Evolutionary conservation across 2,888 invertebrate genomes (phyloP).

Genomic region (Melanargia galathea): DNA sequence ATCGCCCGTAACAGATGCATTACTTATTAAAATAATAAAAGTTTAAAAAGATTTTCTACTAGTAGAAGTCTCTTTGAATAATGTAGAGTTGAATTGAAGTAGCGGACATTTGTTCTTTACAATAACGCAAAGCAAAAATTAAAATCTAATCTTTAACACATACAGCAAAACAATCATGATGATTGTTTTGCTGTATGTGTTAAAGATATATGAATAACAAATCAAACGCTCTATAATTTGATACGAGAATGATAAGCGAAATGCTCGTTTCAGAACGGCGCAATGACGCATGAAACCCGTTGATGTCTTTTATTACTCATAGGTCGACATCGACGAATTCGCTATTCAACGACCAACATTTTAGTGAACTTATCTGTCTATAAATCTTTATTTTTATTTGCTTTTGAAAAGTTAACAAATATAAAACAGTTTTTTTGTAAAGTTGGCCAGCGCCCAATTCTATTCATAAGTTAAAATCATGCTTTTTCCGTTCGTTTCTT

Average conservation of each 20-base stretch:
- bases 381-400: conserved; percentile 24
- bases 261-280: conserved; percentile 37
- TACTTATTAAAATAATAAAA: too few relatives aligned
- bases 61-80: too few relatives aligned
- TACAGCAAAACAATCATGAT: conserved; percentile 27
- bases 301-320: conserved; percentile 40
- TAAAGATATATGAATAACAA: too few relatives aligned
- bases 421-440: conserved; percentile 19
- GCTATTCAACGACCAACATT: conserved; percentile 29
- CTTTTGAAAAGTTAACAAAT: conserved; percentile 16
- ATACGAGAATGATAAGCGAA: conserved; percentile 35
- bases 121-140: conserved; percentile 6
- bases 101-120: not conserved
- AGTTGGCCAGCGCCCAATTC: conserved; percentile 2
- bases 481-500: conserved; percentile 18
- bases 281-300: conserved; percentile 32
- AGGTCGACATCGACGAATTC: conserved; percentile 32
- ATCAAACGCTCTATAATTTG: conserved; percentile 32
- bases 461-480: conserved; percentile 10
- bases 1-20: too few relatives aligned
- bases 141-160: conserved; percentile 2
- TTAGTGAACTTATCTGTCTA: conserved; percentile 16
- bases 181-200: too few relatives aligned
- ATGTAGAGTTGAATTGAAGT: not conserved
- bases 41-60: too few relatives aligned